Evolutionary conservation across 2,888 invertebrate genomes (phyloP).

Genomic region (Athalia cordata): DNA sequence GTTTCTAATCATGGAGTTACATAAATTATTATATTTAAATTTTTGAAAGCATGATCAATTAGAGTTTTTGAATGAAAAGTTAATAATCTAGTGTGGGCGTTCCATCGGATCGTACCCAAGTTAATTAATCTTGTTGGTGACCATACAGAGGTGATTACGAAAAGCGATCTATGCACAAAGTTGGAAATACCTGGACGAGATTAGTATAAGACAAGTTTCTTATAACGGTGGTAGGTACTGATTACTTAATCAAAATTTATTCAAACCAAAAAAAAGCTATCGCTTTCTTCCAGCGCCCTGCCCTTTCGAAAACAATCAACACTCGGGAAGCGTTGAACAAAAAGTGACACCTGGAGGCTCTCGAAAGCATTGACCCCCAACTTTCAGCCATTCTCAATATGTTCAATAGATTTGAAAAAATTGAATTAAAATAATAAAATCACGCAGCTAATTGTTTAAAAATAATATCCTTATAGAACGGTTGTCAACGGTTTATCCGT

Average conservation of each 20-base stretch:
- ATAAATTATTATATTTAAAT: no score
- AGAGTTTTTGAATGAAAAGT: constrained; percentile 1
- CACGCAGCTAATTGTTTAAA: no score
- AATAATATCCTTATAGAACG: no score
- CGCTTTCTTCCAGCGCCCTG: neutral
- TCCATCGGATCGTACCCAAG: neutral
- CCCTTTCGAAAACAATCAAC: neutral
- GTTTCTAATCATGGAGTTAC: no score
- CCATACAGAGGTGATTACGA: constrained; percentile 7
- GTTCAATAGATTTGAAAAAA: no score
- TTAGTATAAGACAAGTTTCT: constrained; percentile 21
- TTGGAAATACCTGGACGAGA: constrained; percentile 21
- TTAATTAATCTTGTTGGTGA: constrained; percentile 13
- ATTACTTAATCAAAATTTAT: neutral
- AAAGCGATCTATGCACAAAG: constrained; percentile 3
- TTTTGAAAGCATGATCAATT: no score
- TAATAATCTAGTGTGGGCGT: neutral
- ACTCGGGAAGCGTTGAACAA: neutral
- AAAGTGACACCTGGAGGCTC: no score
- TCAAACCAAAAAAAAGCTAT: neutral
- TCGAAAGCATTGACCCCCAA: no score
- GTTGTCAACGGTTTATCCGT: no score
- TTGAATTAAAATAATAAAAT: no score
- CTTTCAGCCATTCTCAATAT: no score
- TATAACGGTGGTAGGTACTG: neutral